A percentile compares a stretch with the other conserved stretches of the same genome.
These are phyloP conservation scores for Acipenser ruthenus DNA, from an alignment of 2,797 vertebrate genomes.

Conservation along the genomic window DNA sequence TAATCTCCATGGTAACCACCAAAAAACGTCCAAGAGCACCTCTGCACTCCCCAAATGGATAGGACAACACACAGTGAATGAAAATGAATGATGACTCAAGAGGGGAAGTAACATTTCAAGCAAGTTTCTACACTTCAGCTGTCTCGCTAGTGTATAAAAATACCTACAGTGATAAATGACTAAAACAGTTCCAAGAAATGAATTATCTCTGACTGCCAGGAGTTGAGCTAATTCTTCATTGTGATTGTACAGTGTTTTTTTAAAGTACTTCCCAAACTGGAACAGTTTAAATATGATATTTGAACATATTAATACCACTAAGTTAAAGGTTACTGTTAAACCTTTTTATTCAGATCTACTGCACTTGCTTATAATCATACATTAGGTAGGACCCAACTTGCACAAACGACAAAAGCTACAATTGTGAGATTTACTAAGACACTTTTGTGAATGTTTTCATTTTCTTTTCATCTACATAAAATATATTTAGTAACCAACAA, in stretches of 20 bases:
- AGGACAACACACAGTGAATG: slow-evolving; percentile 43
- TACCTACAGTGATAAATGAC: slow-evolving; percentile 43
- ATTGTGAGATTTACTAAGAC: too few relatives aligned
- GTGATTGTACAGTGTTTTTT: slow-evolving; percentile 25
- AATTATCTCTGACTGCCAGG: slow-evolving; percentile 22
- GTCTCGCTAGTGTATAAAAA: slow-evolving; percentile 40
- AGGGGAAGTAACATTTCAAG: slow-evolving; percentile 49
- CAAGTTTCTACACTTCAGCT: slow-evolving; percentile 39
- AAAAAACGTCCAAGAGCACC: slow-evolving; percentile 48
- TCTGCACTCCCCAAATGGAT: slow-evolving; percentile 43
- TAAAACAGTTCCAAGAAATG: slow-evolving; percentile 29
- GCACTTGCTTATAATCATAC: neutral
- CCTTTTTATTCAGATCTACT: slow-evolving; percentile 16
- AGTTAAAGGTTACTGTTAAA: slow-evolving; percentile 38
- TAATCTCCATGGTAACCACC: slow-evolving; percentile 84
- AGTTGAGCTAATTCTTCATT: slow-evolving; percentile 32
- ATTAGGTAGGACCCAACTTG: too few relatives aligned
- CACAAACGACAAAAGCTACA: too few relatives aligned
- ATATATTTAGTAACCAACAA: too few relatives aligned
- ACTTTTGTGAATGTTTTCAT: too few relatives aligned
- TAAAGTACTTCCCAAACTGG: slow-evolving; percentile 35
- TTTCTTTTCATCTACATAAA: too few relatives aligned
- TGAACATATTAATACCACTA: slow-evolving; percentile 31
- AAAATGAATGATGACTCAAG: slow-evolving; percentile 41
- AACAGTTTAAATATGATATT: slow-evolving; percentile 33